phyloP scores from a whole-genome alignment of 2,113 vertebrate species.

The Terrapene triunguis region DNA sequence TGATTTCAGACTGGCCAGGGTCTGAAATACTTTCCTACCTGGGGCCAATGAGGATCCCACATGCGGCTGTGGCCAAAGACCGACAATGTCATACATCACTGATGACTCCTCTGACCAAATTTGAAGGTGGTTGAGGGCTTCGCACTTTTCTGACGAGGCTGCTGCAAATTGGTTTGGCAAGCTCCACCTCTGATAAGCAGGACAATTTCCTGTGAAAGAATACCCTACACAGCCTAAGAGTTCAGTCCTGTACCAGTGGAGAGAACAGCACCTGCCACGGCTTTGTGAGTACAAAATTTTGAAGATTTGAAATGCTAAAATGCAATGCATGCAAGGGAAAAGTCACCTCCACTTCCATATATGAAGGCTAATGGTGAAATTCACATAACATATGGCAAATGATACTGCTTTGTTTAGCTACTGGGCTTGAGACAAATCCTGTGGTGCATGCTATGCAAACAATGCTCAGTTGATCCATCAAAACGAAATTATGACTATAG shows the following conservation, averaged over 20 bases:
- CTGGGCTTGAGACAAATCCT: slow-evolving; percentile 47
- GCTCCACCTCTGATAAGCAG: too few species aligned
- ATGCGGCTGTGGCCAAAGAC: too few species aligned
- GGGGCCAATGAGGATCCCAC: too few species aligned
- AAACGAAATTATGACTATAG: background rate
- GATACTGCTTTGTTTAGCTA: slow-evolving; percentile 41
- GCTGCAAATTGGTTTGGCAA: too few species aligned
- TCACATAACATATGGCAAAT: slow-evolving; percentile 41
- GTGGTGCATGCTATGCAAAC: slow-evolving; percentile 55
- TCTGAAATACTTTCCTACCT: too few species aligned
- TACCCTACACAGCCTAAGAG: background rate
- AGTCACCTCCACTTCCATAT: slow-evolving; percentile 37
- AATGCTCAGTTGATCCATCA: slow-evolving; percentile 38
- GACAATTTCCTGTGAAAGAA: background rate
- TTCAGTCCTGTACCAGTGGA: background rate
- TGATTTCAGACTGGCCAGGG: too few species aligned
- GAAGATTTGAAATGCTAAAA: slow-evolving; percentile 34
- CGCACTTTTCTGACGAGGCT: too few species aligned
- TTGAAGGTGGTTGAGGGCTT: too few species aligned
- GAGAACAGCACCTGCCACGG: background rate
- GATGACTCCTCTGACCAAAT: too few species aligned
- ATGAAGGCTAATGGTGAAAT: slow-evolving; percentile 43
- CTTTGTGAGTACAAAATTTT: slow-evolving; percentile 15
- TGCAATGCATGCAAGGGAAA: background rate
- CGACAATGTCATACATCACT: too few species aligned